Base-by-base conservation (phyloP, 2,113 vertebrate genomes). In the Megaceryle maxima region DNA sequence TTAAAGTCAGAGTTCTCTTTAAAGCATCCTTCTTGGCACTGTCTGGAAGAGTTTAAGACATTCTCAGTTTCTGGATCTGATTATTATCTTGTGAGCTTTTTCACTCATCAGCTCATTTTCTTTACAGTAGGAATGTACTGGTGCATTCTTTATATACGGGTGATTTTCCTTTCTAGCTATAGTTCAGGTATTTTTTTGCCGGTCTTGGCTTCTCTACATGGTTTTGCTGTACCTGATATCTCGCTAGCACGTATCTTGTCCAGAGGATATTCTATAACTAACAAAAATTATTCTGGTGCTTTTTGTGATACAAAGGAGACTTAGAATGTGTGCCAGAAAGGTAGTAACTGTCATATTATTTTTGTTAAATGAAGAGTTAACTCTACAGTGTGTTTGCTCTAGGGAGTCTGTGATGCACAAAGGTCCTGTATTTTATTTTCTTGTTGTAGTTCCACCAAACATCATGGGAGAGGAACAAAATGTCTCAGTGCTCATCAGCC, bases 401-500 rank as follows among this genome's bases (percentile, higher is more conserved):
- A 48, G 44, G 68, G 51, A 68, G 25, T 74, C 21, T 78, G 77
- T n/a, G 51, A 20, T 66, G 74, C n/a, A 41, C 17, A n/a, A 51
- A 88, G 17, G 16, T 56, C 48, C 20, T 48, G 75, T 89, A 18
- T 29, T 95, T 75, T 70, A 25, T 15, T 94, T 39, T 95, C 3
- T 94, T 87, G 62, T 48, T 75, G 29, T 96, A 99, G 99, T 99
- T 92, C 99, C 99, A 7, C 99, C 99, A 2, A 98, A 99, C 96
- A 99, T 99, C 93, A 97, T 97, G 98, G 99, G 99, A 13, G 99
- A 99, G 96, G 99, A 99, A 90, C 98, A 98, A 94, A 99, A 99
- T 5, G 80, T 98, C 83, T 99, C 99, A 0, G 98, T 98, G 74
- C 97, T 99, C 97, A 96, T 98, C 16, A 97, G 98, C 15, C 98